phyloP scores from a whole-genome alignment of 2,888 invertebrate species.

The Mechanitis mazaeus region DNA sequence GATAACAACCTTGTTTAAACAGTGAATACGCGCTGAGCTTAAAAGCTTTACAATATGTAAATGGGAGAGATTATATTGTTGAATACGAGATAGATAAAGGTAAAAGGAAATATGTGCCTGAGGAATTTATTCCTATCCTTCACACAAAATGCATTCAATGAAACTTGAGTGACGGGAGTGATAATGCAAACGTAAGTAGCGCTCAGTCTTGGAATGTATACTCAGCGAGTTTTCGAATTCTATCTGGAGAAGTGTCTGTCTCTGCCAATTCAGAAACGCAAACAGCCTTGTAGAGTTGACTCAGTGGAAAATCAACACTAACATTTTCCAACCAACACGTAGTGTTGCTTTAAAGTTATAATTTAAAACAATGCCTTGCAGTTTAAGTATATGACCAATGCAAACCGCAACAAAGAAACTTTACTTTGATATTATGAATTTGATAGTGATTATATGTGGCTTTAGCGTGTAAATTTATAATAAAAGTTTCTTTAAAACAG shows the following conservation, averaged over 20 bases:
- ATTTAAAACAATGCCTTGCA: no score
- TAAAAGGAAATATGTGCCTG: neutral
- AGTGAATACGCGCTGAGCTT: conserved; percentile 17
- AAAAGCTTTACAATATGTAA: conserved; percentile 34
- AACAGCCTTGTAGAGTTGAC: conserved; percentile 4
- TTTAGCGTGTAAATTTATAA: no score
- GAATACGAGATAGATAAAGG: conserved; percentile 5
- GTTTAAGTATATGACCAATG: no score
- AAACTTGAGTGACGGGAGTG: conserved; percentile 1
- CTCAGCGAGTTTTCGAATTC: conserved; percentile 1
- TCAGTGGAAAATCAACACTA: conserved; percentile 1
- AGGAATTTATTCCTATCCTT: neutral
- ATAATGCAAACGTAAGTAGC: conserved; percentile 1
- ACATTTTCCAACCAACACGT: no score
- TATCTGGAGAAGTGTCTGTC: conserved; percentile 1
- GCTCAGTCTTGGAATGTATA: neutral
- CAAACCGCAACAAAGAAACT: no score
- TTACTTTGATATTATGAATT: no score
- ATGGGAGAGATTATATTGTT: conserved; percentile 13
- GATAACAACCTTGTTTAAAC: conserved; percentile 39
- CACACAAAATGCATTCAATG: neutral
- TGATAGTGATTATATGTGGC: no score
- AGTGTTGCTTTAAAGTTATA: no score
- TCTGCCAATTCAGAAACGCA: neutral
- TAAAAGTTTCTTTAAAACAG: no score